Percentiles rank a stretch among this genome's conserved stretches.
These are phyloP conservation scores for Tamandua tetradactyla DNA, from an alignment of 2,797 vertebrate species.

Conservation along the genomic window DNA sequence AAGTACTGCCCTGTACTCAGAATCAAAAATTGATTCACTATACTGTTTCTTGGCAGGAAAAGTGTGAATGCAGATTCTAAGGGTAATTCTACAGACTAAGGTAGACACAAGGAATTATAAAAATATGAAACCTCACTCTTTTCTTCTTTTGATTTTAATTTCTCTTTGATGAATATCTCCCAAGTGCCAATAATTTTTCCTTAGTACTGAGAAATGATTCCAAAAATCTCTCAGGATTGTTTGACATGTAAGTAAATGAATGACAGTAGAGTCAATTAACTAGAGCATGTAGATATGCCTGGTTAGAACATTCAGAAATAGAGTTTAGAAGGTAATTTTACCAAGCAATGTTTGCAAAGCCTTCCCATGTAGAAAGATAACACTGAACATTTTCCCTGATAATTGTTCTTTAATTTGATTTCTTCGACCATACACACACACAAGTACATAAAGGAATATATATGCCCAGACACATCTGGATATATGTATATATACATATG, in stretches of 20 bases:
- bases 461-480: too few relatives aligned
- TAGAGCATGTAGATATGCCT: neutral
- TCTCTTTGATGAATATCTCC: neutral
- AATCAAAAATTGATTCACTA: neutral
- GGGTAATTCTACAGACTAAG: neutral
- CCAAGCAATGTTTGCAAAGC: constrained; percentile 30
- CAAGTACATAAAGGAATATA: neutral
- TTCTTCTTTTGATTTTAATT: neutral
- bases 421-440: neutral
- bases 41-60: neutral
- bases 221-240: constrained; percentile 29
- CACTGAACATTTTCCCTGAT: neutral
- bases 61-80: neutral
- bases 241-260: constrained; percentile 59
- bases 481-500: neutral
- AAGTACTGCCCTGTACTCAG: neutral
- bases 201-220: neutral
- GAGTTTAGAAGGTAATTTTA: neutral
- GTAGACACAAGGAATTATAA: neutral
- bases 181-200: neutral
- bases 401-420: constrained; percentile 12
- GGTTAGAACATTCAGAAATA: constrained; percentile 30
- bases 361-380: constrained; percentile 44
- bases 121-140: neutral
- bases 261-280: constrained; percentile 59